Evolutionary conservation across 2,888 invertebrate species (phyloP), one percentile per base, ranked within the genome.

Genomic region (Panopea generosa): DNA sequence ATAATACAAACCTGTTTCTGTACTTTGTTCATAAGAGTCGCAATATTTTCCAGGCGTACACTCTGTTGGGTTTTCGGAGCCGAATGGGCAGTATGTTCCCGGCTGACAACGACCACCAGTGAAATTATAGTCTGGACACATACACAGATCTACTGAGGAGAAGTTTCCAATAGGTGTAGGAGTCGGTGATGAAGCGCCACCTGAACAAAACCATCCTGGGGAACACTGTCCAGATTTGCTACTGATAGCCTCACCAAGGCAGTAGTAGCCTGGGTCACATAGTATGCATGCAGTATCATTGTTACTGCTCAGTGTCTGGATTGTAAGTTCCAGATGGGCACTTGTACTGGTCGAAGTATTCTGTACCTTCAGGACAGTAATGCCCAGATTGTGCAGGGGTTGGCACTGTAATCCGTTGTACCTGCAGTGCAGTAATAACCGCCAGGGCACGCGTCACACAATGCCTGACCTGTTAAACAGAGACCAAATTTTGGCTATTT

Each of bases 171-270:
- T 33, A 11, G 88, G 83, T 3, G 85, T 67, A 4, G 91, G 91
- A 70, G 84, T 83, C 47, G 79, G 52, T 16, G 82, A 72, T 4
- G 65, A 72, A 7, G 91, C 87, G 1, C 88, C 89, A 26, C 90
- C 90, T n/a, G 88, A 84, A 77, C 91, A 91, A 86, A 87, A 91
- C 87, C 88, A 91, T 3, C 91, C 91, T 14, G 82, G 86, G 40
- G 83, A 83, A 75, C 91, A 91, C 77, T 87, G 85, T 1, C 86
- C 91, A 22, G 86, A 79, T 2, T 86, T 87, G 11, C 67, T 29
- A 22, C 70, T 68, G 7, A 86, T 74, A 7, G 90, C 91, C 0
- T 71, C 33, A 7, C 85, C 85, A n/a, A 78, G 77, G 68, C 92
- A 92, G 69, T 87, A 92, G 62, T 84, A 77, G 2, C 91, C 91